A percentile compares a stretch with the other conserved stretches of the same genome.
Evolutionary conservation across 2,888 invertebrate species (phyloP).

Genomic region (Hemithea aestivaria): DNA sequence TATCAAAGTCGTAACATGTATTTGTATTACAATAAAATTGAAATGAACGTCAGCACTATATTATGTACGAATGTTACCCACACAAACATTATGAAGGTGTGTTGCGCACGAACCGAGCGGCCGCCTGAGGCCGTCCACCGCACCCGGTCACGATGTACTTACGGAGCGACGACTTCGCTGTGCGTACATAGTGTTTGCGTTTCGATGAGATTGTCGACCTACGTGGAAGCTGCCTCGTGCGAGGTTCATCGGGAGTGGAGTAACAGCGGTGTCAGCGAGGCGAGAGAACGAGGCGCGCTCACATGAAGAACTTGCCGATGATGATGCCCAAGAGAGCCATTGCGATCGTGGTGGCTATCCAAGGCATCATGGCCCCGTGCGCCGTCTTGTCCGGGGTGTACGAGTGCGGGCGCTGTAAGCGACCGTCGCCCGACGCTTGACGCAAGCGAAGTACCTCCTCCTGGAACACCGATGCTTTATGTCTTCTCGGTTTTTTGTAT

Average conservation of each 20-base stretch:
- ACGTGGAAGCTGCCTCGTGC: constrained; percentile 48
- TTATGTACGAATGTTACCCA: too few species aligned
- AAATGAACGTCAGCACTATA: too few species aligned
- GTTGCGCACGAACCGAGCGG: too few species aligned
- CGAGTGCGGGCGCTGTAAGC: constrained; percentile 59
- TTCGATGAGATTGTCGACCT: constrained; percentile 18
- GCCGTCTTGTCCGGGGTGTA: constrained; percentile 79
- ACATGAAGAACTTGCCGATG: constrained; percentile 90
- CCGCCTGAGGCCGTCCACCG: too few species aligned
- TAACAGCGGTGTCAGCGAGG: constrained; percentile 55
- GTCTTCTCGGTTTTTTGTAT: too few species aligned
- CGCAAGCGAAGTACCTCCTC: constrained; percentile 83
- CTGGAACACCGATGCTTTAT: constrained; percentile 49
- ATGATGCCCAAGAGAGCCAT: constrained; percentile 86
- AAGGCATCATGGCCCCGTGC: constrained; percentile 79
- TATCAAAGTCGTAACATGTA: too few species aligned
- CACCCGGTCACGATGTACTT: too few species aligned
- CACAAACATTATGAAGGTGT: constrained; percentile 5
- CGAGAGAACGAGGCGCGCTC: constrained; percentile 67
- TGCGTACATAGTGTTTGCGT: constrained; percentile 4
- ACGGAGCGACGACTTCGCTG: too few species aligned
- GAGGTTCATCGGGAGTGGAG: constrained; percentile 47
- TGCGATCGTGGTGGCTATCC: constrained; percentile 82
- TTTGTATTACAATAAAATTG: too few species aligned
- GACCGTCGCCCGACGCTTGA: constrained; percentile 58